phyloP scores from a whole-genome alignment of 2,888 invertebrate species.

The Pasiphila rectangulata region DNA sequence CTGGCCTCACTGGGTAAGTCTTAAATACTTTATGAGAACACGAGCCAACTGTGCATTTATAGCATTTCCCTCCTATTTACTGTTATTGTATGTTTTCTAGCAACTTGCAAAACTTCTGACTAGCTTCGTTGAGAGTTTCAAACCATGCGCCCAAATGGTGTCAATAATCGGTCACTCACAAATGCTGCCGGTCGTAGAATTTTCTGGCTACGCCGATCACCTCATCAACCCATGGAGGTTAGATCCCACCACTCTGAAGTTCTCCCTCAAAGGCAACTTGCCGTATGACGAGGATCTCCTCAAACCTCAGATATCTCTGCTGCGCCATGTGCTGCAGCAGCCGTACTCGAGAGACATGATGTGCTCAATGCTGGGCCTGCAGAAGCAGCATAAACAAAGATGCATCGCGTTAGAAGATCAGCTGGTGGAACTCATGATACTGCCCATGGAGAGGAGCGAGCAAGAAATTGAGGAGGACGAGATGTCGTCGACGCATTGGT shows the following conservation, averaged over 20 bases:
- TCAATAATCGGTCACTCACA: constrained; percentile 94
- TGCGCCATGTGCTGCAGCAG: constrained; percentile 95
- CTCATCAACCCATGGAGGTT: constrained; percentile 96
- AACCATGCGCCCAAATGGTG: constrained; percentile 97
- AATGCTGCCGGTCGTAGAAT: constrained; percentile 96
- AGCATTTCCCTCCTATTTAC: background rate
- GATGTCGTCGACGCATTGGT: constrained; percentile 86
- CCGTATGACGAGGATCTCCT: constrained; percentile 94
- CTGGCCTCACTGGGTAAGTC: constrained; percentile 94
- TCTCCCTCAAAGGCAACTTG: constrained; percentile 84
- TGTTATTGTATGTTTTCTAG: constrained; percentile 64
- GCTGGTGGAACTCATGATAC: constrained; percentile 92
- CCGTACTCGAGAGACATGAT: constrained; percentile 98
- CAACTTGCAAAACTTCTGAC: constrained; percentile 92
- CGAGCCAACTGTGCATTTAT: background rate
- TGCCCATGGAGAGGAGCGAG: constrained; percentile 96
- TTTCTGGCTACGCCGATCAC: constrained; percentile 94
- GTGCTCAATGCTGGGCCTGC: constrained; percentile 95
- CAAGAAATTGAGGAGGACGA: constrained; percentile 82
- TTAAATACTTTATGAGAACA: background rate
- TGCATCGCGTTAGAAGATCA: constrained; percentile 96
- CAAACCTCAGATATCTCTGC: constrained; percentile 92
- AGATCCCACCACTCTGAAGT: constrained; percentile 89
- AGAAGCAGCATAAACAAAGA: constrained; percentile 94
- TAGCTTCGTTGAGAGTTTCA: constrained; percentile 95